phyloP scores from a whole-genome alignment of 2,113 vertebrate species.

The Rhabdomys dilectus region DNA sequence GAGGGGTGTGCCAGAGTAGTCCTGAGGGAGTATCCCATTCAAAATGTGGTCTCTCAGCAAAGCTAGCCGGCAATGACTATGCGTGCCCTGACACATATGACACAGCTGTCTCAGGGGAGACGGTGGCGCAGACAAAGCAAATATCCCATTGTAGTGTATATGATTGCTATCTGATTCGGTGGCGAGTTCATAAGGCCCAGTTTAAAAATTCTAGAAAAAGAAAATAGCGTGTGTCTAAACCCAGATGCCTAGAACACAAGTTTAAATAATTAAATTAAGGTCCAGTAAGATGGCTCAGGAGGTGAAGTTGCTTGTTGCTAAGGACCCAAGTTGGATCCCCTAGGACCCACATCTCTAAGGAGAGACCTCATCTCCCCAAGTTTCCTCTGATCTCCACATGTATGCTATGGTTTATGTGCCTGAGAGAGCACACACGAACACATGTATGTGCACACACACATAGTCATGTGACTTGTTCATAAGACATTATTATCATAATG shows the following conservation, averaged over 20 bases:
- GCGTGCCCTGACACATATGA: rapidly evolving
- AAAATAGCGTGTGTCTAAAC: background rate
- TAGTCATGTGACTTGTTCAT: background rate
- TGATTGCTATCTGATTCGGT: background rate
- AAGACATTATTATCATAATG: background rate
- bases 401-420: background rate
- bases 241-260: background rate
- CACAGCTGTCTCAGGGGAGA: background rate
- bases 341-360: background rate
- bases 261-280: background rate
- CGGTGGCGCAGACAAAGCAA: rapidly evolving
- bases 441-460: background rate
- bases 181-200: background rate
- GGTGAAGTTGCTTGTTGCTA: background rate
- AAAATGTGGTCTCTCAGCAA: rapidly evolving
- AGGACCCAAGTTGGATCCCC: background rate
- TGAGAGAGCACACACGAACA: background rate
- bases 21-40: rapidly evolving
- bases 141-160: rapidly evolving
- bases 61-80: rapidly evolving
- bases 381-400: background rate
- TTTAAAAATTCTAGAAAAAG: background rate
- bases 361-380: background rate
- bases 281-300: background rate
- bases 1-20: rapidly evolving